These are phyloP conservation scores for Malurus alboscapulatus DNA, from an alignment of 2,113 vertebrate genomes.

Conservation along the genomic window DNA sequence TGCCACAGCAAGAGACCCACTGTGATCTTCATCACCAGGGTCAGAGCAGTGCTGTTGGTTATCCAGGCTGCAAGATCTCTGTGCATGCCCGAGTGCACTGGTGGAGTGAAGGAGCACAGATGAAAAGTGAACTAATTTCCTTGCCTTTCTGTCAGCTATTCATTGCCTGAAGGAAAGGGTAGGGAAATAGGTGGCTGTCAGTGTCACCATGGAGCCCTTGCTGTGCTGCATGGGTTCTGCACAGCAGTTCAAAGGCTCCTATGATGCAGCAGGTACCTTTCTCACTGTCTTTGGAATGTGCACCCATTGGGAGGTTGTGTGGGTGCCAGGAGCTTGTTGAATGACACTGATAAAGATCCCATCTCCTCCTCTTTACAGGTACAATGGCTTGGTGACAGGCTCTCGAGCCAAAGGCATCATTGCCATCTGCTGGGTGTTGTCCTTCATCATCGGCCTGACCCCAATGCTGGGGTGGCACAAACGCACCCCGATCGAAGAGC, in stretches of 20 bases:
- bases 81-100: not conserved
- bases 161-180: not conserved
- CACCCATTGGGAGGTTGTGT: not conserved
- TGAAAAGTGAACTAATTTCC: not conserved
- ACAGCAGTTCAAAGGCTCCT: not conserved
- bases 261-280: not conserved
- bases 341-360: not conserved
- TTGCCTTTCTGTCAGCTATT: not conserved
- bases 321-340: not conserved
- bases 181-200: not conserved
- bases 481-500: not conserved
- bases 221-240: not conserved
- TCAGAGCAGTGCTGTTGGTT: not conserved
- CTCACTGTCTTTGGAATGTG: not conserved
- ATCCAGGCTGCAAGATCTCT: not conserved
- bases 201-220: not conserved
- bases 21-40: not conserved
- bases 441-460: conserved; percentile 91
- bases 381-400: conserved; percentile 92
- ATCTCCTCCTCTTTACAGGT: conserved; percentile 74
- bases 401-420: conserved; percentile 88
- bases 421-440: conserved; percentile 92
- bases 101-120: not conserved
- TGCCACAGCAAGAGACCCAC: not conserved
- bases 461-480: conserved; percentile 95